Evolutionary conservation across 2,113 vertebrate species (phyloP).

Genomic region (Caloenas nicobarica): DNA sequence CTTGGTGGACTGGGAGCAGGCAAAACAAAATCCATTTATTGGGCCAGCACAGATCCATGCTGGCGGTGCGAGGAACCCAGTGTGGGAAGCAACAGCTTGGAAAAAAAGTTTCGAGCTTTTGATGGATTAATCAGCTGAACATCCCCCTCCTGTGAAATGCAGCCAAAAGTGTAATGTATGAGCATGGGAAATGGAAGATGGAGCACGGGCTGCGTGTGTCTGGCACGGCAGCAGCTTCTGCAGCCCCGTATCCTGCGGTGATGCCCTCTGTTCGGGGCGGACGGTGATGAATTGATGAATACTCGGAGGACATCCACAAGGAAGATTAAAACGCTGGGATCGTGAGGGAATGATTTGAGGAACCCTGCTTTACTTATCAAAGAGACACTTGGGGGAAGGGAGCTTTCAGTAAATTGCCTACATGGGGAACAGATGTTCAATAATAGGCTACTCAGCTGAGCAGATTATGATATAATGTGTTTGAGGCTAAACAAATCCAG

Average conservation of each 20-base stretch:
- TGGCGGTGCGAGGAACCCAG: not conserved
- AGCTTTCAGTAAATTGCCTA: slow-evolving; percentile 25
- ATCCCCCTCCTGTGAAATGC: slow-evolving; percentile 8
- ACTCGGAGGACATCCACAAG: not conserved
- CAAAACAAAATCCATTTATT: not conserved
- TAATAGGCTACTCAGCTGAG: slow-evolving; percentile 37
- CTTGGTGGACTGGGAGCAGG: slow-evolving; percentile 8
- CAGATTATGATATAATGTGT: slow-evolving; percentile 39
- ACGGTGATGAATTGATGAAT: slow-evolving; percentile 34
- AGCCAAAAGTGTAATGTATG: slow-evolving; percentile 27
- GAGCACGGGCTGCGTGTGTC: not conserved
- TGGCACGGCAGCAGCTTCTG: slow-evolving; percentile 18
- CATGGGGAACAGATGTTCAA: slow-evolving; percentile 46
- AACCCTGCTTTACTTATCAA: slow-evolving; percentile 19
- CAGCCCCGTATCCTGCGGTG: slow-evolving; percentile 13
- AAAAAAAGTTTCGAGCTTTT: slow-evolving; percentile 32
- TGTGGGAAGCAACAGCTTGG: slow-evolving; percentile 41
- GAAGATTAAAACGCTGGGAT: slow-evolving; percentile 1
- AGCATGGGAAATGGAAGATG: slow-evolving; percentile 36
- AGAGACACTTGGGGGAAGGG: slow-evolving; percentile 29
- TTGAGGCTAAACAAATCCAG: slow-evolving; percentile 46
- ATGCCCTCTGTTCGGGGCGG: slow-evolving; percentile 18
- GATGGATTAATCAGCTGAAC: slow-evolving; percentile 49
- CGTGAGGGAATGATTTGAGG: slow-evolving; percentile 19
- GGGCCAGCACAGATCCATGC: not conserved